A percentile compares a stretch with the other conserved stretches of the same genome.
phyloP scores from a whole-genome alignment of 1,140 invertebrate species.

The Laodelphax striatellus region DNA sequence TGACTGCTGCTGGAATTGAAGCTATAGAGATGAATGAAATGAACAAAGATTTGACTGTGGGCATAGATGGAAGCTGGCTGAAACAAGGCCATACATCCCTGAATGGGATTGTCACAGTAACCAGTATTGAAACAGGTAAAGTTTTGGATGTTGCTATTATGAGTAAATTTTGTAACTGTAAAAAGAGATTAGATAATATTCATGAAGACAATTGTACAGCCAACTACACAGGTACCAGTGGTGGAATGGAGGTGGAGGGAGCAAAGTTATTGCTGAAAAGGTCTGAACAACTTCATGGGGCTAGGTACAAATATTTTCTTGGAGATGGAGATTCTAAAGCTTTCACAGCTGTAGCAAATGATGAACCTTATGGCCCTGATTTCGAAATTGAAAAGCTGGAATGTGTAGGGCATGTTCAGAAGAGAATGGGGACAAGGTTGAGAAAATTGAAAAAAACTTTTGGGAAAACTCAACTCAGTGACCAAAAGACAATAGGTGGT shows the following conservation, averaged over 20 bases:
- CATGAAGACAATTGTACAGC: constrained; percentile 1
- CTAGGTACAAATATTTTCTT: no score
- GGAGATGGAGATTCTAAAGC: no score
- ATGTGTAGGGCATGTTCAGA: no score
- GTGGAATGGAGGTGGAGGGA: constrained; percentile 6
- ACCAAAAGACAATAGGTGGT: not conserved
- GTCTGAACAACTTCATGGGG: no score
- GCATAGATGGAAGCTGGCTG: constrained; percentile 19
- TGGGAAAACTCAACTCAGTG: not conserved
- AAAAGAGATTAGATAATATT: not conserved
- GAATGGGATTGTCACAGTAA: constrained; percentile 14
- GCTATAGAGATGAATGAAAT: no score
- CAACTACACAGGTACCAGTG: constrained; percentile 6
- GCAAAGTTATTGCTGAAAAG: not conserved
- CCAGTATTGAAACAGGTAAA: constrained; percentile 2
- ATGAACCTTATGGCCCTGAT: no score
- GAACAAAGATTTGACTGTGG: constrained; percentile 9
- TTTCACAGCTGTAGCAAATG: no score
- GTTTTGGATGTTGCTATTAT: constrained; percentile 1
- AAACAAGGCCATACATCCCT: constrained; percentile 18
- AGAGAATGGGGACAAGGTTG: no score
- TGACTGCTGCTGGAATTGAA: no score
- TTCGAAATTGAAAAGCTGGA: no score
- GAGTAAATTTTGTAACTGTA: constrained; percentile 2
- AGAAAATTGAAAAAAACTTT: no score